phyloP scores from a whole-genome alignment of 2,113 vertebrate species.

The Pongo pygmaeus region DNA sequence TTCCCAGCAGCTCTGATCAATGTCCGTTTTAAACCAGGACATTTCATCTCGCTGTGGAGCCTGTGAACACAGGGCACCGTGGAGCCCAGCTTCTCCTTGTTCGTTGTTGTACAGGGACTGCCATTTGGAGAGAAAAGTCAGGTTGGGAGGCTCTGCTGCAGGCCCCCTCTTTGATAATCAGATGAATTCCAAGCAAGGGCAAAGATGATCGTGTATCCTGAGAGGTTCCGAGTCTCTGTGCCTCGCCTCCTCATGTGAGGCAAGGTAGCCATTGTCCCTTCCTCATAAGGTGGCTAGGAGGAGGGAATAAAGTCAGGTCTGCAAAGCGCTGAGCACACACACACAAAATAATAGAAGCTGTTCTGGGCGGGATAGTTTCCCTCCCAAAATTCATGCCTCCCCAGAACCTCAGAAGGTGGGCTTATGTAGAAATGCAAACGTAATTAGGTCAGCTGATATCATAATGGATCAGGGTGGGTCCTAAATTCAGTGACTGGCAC shows the following conservation, averaged over 20 bases:
- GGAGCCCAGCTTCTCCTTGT: rapidly evolving
- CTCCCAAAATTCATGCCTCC: background rate
- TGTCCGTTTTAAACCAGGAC: background rate
- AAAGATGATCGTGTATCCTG: rapidly evolving
- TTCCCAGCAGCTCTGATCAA: background rate
- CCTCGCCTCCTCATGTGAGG: background rate
- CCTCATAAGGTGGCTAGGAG: background rate
- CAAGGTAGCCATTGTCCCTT: rapidly evolving
- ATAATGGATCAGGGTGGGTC: too few species aligned
- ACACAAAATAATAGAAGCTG: background rate
- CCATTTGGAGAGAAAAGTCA: background rate
- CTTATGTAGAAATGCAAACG: background rate
- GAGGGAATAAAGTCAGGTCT: too few species aligned
- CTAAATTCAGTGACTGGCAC: background rate
- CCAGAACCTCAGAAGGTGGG: background rate
- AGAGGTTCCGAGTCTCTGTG: rapidly evolving
- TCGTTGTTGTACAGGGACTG: rapidly evolving
- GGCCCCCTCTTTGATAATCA: background rate
- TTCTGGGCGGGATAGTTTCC: background rate
- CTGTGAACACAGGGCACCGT: background rate
- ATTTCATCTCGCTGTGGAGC: background rate
- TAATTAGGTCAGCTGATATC: background rate
- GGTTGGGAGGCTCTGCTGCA: rapidly evolving
- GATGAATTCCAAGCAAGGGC: background rate
- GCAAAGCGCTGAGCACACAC: background rate